A percentile compares a stretch with the other conserved stretches of the same genome.
phyloP scores from a whole-genome alignment of 2,797 vertebrate genomes.

The Etheostoma nigrum region DNA sequence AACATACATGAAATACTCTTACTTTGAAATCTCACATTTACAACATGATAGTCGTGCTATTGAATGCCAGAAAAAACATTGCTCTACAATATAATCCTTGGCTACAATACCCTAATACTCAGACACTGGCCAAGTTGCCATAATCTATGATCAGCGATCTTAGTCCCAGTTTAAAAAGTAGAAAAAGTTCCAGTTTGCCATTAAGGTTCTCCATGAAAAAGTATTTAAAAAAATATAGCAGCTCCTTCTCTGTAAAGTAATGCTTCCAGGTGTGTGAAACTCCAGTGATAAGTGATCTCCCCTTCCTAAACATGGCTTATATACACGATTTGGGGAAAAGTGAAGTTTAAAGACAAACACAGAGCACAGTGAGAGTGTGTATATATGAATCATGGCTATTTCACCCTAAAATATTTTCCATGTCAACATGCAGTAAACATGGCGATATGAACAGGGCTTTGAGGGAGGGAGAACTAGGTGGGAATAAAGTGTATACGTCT shows the following conservation, averaged over 20 bases:
- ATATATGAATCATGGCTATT: constrained; percentile 85
- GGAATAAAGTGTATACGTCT: constrained; percentile 1
- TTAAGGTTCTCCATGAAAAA: constrained; percentile 12
- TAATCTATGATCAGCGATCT: constrained; percentile 1
- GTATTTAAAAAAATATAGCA: constrained; percentile 1
- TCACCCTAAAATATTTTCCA: constrained; percentile 87
- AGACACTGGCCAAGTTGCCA: not conserved
- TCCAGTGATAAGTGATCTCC: constrained; percentile 60
- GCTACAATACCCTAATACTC: not conserved
- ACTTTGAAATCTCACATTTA: not conserved
- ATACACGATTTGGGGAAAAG: constrained; percentile 85
- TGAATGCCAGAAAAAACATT: constrained; percentile 3
- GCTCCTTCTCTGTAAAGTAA: constrained; percentile 36
- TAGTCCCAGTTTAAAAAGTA: constrained; percentile 14
- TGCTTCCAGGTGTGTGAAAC: constrained; percentile 36
- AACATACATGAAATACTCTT: not conserved
- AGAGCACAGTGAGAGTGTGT: constrained; percentile 76
- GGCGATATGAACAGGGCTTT: constrained; percentile 73
- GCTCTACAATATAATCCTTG: not conserved
- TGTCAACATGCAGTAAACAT: constrained; percentile 85
- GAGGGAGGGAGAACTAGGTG: constrained; percentile 67
- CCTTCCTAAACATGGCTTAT: constrained; percentile 77
- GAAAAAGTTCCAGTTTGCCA: constrained; percentile 29
- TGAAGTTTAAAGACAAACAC: constrained; percentile 86
- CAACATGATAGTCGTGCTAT: not conserved